Base-by-base conservation (phyloP, 2,113 vertebrate species). In the Oreocharis arfaki region DNA sequence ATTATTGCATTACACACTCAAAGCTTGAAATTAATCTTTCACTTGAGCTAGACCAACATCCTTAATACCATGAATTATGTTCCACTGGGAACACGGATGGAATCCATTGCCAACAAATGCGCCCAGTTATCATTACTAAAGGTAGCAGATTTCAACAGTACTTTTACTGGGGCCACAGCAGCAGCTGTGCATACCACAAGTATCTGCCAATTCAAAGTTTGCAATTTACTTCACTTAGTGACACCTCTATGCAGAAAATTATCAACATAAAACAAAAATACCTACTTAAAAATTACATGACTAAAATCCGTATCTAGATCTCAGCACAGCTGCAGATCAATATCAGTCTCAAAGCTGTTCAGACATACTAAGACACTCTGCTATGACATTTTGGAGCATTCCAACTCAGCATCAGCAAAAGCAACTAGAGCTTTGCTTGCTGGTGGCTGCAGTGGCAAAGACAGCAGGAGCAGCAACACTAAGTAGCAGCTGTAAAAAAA, bases 71-170 rank as follows among this genome's bases (percentile, higher is more conserved):
- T 50, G 33, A 80, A 47, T 33, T 56, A 56, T 22, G 35, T 93
- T 73, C 56, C 14, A 9, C 17, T 16, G 16, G 3, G 33, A 24
- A 3, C 37, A 60, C 4, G 7, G 44, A 68, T 21, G 27, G 35
- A 84, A 42, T 39, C 10, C 0, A 0, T 7, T 60, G 44, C 27
- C 39, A 42, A 47, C 4, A 30, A 55, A 22, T 1, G 3, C 30
- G 12, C 14, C 21, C 26, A 33, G 35, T 33, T n/a, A 23, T 23
- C 28, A 9, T 28, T 61, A 50, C 15, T 22, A 22, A 60, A 4
- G 3, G 46, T 4, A 52, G 23, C 3, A 49, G 32, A 57, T 37
- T 67, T 53, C 46, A 39, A 9, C 16, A 60, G 27, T 11, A 5
- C 21, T 85, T 69, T 24, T 24, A 24, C n/a, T 33, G 14, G 32